Evolutionary conservation across 2,113 vertebrate genomes (phyloP), one percentile per base, ranked within the genome.

Genomic region (Pygoscelis antarcticus): DNA sequence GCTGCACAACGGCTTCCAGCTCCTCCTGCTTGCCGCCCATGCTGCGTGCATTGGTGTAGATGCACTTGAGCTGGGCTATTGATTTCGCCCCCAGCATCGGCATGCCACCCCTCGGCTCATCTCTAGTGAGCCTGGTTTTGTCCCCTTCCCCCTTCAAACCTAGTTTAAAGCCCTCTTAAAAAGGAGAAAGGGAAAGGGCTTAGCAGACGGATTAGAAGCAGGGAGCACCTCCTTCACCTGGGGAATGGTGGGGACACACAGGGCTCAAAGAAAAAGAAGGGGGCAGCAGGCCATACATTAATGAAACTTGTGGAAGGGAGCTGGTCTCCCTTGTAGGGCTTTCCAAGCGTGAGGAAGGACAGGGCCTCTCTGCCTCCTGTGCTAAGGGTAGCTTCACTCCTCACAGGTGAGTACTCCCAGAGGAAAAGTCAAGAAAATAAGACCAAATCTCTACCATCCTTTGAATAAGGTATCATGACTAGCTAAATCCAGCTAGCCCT

Each of bases 341-440:
- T 66, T 88, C 62, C 7, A 10, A 77, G n/a, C 47, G 42, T 38
- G 42, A 76, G 32, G 32, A 80, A 75, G 47, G 38, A 71, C 1
- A 7, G 12, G 11, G 8, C 26, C 17, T 49, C n/a, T 65, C 71
- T 1, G 5, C 30, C 34, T 38, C 49, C 38, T 26, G 23, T 40
- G 11, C 11, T 40, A 44, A n/a, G 16, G 11, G 46, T 8, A 66
- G 20, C 32, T 78, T 61, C 27, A 34, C 26, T 54, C 22, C 30
- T 79, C 36, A n/a, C 0, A 0, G 22, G 5, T 2, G 22, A 74
- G 58, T 5, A 23, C 9, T 36, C 23, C 38, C 29, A 64, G 70
- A 72, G 25, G 57, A 61, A 47, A 88, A 79, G 27, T 11, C 30
- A 49, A 68, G 13, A 68, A 94, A 83, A n/a, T 11, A 58, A 42